Evolutionary conservation across 2,113 vertebrate genomes (phyloP).

Genomic region (Engystomops pustulosus): DNA sequence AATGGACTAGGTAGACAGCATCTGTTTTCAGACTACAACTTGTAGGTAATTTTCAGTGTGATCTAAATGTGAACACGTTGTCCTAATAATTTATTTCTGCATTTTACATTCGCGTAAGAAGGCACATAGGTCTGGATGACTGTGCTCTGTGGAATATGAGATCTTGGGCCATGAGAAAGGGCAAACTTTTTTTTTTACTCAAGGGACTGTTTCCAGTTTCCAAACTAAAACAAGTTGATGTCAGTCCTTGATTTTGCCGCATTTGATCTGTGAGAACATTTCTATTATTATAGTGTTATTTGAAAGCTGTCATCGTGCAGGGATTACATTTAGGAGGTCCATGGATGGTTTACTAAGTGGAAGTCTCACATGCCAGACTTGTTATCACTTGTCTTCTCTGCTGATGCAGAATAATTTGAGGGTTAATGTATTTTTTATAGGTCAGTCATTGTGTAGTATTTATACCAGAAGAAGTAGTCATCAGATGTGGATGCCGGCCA

Average conservation of each 20-base stretch:
- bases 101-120: neutral
- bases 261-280: conserved; percentile 24
- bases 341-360: neutral
- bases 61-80: neutral
- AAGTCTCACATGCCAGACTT: conserved; percentile 6
- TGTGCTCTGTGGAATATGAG: neutral
- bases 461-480: conserved; percentile 11
- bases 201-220: neutral
- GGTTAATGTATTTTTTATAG: neutral
- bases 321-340: conserved; percentile 30
- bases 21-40: too few species aligned
- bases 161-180: conserved; percentile 25
- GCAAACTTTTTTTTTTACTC: neutral
- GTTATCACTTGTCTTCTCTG: conserved; percentile 6
- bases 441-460: conserved; percentile 9
- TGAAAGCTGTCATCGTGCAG: neutral
- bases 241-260: neutral
- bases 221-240: neutral
- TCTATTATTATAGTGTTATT: conserved; percentile 30
- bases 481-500: neutral
- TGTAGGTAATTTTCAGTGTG: neutral
- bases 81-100: neutral
- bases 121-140: neutral
- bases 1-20: too few species aligned
- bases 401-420: neutral